Percentiles rank a stretch among this genome's conserved stretches.
These are phyloP conservation scores for Pseudomugil gertrudae DNA, from an alignment of 2,797 vertebrate genomes.

Conservation along the genomic window DNA sequence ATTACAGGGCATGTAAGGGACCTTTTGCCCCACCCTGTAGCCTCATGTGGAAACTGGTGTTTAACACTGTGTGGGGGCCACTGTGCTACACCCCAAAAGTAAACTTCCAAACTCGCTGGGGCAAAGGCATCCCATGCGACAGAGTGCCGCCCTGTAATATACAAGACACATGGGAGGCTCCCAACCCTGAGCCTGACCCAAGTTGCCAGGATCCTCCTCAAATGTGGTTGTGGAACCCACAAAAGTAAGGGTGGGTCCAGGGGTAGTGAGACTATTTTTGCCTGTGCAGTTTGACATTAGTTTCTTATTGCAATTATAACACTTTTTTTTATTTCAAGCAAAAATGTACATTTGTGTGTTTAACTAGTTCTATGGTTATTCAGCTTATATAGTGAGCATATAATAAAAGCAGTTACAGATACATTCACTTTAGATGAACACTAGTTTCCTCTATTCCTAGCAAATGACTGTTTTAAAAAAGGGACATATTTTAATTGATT, in stretches of 20 bases:
- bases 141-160: slow-evolving; percentile 64
- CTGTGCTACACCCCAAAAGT: slow-evolving; percentile 70
- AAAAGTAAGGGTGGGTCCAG: slow-evolving; percentile 14
- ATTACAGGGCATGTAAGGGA: slow-evolving; percentile 60
- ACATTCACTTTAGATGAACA: too few species aligned
- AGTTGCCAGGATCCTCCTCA: slow-evolving; percentile 47
- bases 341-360: not conserved
- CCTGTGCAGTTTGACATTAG: slow-evolving; percentile 13
- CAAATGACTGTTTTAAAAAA: not conserved
- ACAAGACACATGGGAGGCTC: slow-evolving; percentile 43
- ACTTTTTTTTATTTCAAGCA: slow-evolving; percentile 17
- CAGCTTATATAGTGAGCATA: not conserved
- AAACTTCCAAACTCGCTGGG: slow-evolving; percentile 64
- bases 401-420: too few species aligned
- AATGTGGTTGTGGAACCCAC: slow-evolving; percentile 55
- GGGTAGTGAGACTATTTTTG: slow-evolving; percentile 24
- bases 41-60: slow-evolving; percentile 61
- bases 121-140: slow-evolving; percentile 37
- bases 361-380: not conserved
- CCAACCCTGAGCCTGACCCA: slow-evolving; percentile 60
- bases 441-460: not conserved
- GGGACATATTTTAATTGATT: not conserved
- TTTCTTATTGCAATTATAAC: slow-evolving; percentile 16
- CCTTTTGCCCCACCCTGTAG: slow-evolving; percentile 72
- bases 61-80: slow-evolving; percentile 62